A percentile compares a stretch with the other conserved stretches of the same genome.
phyloP scores from a whole-genome alignment of 2,888 invertebrate genomes.

The Plebejus anna region DNA sequence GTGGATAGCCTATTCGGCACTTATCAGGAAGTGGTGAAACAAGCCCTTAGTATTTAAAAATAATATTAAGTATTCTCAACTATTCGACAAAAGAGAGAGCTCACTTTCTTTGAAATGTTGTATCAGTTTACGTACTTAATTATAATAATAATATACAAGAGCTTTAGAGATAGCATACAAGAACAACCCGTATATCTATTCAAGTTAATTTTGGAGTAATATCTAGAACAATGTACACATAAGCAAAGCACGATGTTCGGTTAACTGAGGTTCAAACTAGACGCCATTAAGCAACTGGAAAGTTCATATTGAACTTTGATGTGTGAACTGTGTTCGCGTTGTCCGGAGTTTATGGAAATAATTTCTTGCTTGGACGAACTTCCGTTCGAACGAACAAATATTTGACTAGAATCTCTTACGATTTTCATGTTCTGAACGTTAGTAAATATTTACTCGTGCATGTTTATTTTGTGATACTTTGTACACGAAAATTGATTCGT shows the following conservation, averaged over 20 bases:
- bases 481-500: conserved; percentile 15
- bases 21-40: too few species aligned
- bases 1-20: too few species aligned
- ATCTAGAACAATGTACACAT: not conserved
- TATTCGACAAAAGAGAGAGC: not conserved
- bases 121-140: not conserved
- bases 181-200: not conserved
- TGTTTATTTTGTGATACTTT: conserved; percentile 23
- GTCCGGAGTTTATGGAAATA: conserved; percentile 69
- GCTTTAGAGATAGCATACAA: not conserved
- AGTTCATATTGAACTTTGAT: conserved; percentile 72
- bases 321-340: conserved; percentile 67
- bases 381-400: conserved; percentile 68
- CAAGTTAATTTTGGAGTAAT: not conserved
- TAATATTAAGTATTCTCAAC: not conserved
- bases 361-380: conserved; percentile 71
- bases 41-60: not conserved
- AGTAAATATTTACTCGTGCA: conserved; percentile 37
- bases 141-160: not conserved
- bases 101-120: not conserved
- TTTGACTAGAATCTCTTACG: conserved; percentile 63
- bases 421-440: conserved; percentile 60
- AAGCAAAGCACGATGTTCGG: conserved; percentile 22
- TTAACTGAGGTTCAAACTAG: conserved; percentile 43
- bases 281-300: conserved; percentile 73